Conservation (phyloP, 1,140 invertebrate species). For the Apis florea region DNA sequence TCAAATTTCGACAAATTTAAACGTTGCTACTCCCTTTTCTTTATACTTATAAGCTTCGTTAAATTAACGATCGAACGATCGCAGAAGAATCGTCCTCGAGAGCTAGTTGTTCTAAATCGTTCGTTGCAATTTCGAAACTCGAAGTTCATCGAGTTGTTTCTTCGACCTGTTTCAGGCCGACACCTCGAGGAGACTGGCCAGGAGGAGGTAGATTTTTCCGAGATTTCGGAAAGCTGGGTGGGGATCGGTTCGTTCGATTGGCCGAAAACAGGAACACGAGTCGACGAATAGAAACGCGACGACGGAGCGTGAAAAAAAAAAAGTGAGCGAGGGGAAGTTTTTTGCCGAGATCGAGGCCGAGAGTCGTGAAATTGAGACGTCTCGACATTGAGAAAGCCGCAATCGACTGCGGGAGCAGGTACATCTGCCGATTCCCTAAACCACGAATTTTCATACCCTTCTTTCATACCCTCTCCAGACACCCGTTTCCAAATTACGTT, state of each 20-base stretch:
- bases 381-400: conserved; percentile 75
- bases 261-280: conserved; percentile 30
- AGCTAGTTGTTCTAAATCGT: no score
- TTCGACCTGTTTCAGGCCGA: conserved; percentile 20
- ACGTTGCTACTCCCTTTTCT: no score
- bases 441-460: neutral
- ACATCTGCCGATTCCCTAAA: conserved; percentile 68
- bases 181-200: conserved; percentile 54
- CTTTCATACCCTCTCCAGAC: neutral
- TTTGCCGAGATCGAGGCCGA: conserved; percentile 51
- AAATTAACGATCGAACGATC: no score
- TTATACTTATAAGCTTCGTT: no score
- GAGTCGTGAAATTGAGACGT: conserved; percentile 80
- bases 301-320: conserved; percentile 62
- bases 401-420: conserved; percentile 77
- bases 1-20: no score
- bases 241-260: conserved; percentile 39
- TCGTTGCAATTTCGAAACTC: no score
- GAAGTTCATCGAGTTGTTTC: neutral
- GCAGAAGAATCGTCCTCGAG: no score
- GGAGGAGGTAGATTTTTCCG: conserved; percentile 44
- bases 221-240: conserved; percentile 58
- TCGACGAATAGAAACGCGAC: conserved; percentile 50
- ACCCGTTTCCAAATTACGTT: neutral
- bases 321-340: conserved; percentile 65